A percentile compares a stretch with the other conserved stretches of the same genome.
Evolutionary conservation across 2,113 vertebrate species (phyloP).

Genomic region (Orientallactaga bullata): DNA sequence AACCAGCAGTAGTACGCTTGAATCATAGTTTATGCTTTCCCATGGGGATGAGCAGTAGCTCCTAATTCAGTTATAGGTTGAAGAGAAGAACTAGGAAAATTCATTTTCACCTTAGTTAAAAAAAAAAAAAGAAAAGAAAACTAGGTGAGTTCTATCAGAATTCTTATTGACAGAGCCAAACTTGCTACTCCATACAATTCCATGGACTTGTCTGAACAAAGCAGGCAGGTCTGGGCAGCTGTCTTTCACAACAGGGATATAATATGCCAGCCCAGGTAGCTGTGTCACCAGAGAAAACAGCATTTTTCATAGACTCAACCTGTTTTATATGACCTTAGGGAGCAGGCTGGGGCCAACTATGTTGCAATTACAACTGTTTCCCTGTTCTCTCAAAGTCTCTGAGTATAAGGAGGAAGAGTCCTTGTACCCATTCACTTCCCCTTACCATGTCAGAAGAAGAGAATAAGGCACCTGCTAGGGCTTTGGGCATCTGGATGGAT

Average conservation of each 20-base stretch:
- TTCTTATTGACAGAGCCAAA: neutral
- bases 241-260: neutral
- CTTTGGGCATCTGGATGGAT: neutral
- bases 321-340: conserved; percentile 45
- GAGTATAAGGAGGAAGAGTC: neutral
- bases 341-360: neutral
- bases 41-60: neutral
- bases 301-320: neutral
- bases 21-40: neutral
- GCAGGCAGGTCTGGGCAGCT: neutral
- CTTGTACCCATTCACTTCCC: neutral
- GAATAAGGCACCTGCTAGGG: neutral
- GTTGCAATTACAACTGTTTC: neutral
- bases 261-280: neutral
- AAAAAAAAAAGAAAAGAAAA: neutral
- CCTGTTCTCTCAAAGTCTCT: neutral
- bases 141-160: neutral
- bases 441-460: neutral
- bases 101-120: conserved; percentile 51
- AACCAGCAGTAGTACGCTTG: neutral
- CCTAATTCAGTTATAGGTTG: neutral
- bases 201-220: neutral
- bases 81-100: neutral
- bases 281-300: neutral
- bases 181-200: neutral